phyloP scores from a whole-genome alignment of 2,113 vertebrate genomes.

The Chauna torquata region DNA sequence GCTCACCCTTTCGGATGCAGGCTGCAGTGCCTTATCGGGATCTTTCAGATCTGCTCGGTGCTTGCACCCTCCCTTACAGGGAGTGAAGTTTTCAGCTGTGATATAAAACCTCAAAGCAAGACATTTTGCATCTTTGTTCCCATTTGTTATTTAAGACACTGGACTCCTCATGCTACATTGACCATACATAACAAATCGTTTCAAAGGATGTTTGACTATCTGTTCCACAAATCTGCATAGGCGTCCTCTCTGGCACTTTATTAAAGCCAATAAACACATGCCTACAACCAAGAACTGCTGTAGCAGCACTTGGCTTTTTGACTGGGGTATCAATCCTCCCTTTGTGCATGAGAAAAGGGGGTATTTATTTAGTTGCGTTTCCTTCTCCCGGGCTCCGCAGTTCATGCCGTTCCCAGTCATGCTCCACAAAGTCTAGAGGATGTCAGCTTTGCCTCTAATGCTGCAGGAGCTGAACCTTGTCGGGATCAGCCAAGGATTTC shows the following conservation, averaged over 20 bases:
- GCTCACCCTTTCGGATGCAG: neutral
- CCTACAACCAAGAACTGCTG: neutral
- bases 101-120: neutral
- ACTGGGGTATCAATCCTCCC: neutral
- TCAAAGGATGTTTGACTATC: neutral
- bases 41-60: neutral
- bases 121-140: neutral
- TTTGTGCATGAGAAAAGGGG: neutral
- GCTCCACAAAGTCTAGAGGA: neutral
- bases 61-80: neutral
- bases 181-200: neutral
- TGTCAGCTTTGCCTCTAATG: slow-evolving; percentile 36
- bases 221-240: neutral
- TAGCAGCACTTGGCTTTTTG: slow-evolving; percentile 38
- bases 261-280: slow-evolving; percentile 12
- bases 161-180: neutral
- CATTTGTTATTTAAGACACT: neutral
- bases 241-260: neutral
- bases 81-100: neutral
- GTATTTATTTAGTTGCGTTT: slow-evolving; percentile 8
- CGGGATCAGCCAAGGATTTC: slow-evolving; percentile 48
- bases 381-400: neutral
- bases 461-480: slow-evolving; percentile 28
- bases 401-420: slow-evolving; percentile 10
- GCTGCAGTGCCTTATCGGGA: neutral